A percentile compares a stretch with the other conserved stretches of the same genome.
These are phyloP conservation scores for Leptinotarsa peninsularis DNA, from an alignment of 2,888 invertebrate species.

Conservation along the genomic window DNA sequence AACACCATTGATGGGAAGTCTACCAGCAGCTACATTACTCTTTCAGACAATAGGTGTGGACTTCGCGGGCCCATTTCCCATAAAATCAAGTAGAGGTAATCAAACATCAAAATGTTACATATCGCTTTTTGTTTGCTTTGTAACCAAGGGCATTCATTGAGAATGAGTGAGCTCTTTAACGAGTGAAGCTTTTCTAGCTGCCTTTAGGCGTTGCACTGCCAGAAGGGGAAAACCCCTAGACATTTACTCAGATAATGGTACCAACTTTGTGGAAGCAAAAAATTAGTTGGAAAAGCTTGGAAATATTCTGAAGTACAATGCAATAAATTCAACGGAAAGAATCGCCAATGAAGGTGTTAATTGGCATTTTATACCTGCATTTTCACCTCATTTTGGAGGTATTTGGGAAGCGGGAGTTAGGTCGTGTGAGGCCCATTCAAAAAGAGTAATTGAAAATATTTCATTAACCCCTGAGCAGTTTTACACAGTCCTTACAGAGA, in stretches of 20 bases:
- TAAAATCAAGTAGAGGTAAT: no score
- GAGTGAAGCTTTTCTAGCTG: conserved; percentile 31
- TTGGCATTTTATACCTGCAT: conserved; percentile 55
- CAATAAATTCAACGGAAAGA: background rate
- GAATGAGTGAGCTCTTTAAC: conserved; percentile 24
- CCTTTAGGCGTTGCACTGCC: conserved; percentile 32
- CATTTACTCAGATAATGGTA: conserved; percentile 31
- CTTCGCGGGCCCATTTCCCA: no score
- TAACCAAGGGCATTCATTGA: background rate
- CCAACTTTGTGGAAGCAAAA: conserved; percentile 33
- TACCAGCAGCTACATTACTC: conserved; percentile 8
- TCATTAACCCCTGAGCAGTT: conserved; percentile 1
- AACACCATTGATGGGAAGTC: background rate
- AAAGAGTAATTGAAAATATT: background rate
- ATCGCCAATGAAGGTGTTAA: conserved; percentile 25
- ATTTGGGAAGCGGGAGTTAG: conserved; percentile 55
- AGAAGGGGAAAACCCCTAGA: conserved; percentile 27
- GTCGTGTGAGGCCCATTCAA: conserved; percentile 51
- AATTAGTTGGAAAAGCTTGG: conserved; percentile 21
- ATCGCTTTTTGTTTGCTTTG: conserved; percentile 10
- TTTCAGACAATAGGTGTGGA: conserved; percentile 27
- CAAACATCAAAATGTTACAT: conserved; percentile 6
- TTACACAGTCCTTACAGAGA: conserved; percentile 6
- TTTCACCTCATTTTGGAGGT: conserved; percentile 54
- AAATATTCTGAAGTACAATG: background rate